Evolutionary conservation across 1,140 invertebrate species (phyloP).

Genomic region (Meloidogyne chitwoodi): DNA sequence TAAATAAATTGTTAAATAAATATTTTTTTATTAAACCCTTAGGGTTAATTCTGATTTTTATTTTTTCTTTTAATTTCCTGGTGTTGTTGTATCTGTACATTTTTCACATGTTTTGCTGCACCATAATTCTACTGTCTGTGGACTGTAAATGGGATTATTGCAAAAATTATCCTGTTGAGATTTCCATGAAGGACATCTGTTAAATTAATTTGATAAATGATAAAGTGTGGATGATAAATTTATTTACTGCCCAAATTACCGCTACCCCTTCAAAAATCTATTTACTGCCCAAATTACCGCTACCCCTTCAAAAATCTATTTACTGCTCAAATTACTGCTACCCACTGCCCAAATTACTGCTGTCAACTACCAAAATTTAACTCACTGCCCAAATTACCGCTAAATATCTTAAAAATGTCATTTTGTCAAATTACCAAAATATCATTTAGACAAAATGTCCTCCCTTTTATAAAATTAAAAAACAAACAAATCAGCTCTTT

Average conservation of each 20-base stretch:
- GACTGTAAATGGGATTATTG: not conserved
- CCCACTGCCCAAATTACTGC: not conserved
- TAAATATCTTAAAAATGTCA: not conserved
- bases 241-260: not conserved
- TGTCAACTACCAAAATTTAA: too few relatives aligned
- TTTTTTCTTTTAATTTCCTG: not conserved
- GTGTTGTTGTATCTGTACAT: not conserved
- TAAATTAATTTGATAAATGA: not conserved
- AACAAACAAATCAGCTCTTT: not conserved
- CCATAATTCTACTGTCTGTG: not conserved
- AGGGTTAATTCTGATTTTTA: not conserved
- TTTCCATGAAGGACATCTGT: not conserved
- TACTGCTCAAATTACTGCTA: not conserved
- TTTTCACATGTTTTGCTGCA: not conserved
- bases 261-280: too few relatives aligned
- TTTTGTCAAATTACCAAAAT: not conserved
- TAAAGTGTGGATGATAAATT: too few relatives aligned
- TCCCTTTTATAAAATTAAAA: too few relatives aligned
- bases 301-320: too few relatives aligned
- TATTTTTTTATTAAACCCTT: not conserved
- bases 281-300: not conserved
- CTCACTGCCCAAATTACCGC: too few relatives aligned
- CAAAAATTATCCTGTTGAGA: not conserved
- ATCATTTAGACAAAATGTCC: too few relatives aligned
- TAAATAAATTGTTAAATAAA: not conserved